Conservation (phyloP, 2,797 vertebrate species). For the Sebastes nivosus region DNA sequence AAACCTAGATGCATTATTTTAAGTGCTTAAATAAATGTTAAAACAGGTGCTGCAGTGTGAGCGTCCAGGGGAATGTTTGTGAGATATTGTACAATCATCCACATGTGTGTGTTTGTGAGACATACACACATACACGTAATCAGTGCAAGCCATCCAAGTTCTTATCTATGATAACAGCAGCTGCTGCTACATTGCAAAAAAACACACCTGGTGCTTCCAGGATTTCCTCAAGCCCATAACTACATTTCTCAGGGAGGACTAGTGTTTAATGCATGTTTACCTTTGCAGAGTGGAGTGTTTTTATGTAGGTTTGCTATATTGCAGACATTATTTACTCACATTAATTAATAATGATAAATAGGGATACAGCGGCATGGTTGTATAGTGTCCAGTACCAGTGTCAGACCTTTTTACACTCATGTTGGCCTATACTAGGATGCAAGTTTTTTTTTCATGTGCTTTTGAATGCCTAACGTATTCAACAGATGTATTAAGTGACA, state of each 20-base stretch:
- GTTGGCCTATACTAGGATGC: neutral
- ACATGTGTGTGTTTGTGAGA: neutral
- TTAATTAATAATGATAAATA: neutral
- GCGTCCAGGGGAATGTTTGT: neutral
- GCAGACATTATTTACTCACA: neutral
- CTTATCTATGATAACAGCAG: neutral
- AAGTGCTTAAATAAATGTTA: neutral
- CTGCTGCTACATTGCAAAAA: neutral
- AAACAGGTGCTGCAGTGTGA: slow-evolving; percentile 4
- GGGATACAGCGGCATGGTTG: neutral
- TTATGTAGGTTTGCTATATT: neutral
- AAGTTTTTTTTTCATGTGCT: neutral
- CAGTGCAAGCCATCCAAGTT: neutral
- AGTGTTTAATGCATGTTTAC: neutral
- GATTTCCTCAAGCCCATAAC: no score
- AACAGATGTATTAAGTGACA: neutral
- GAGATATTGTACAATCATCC: slow-evolving; percentile 6
- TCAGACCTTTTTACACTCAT: neutral
- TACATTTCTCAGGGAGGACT: neutral
- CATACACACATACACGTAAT: neutral
- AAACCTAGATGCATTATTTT: neutral
- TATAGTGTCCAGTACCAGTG: neutral
- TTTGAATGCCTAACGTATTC: neutral
- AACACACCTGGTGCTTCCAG: neutral
- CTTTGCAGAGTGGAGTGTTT: neutral